These are phyloP conservation scores for Drosophila subquinaria DNA, from an alignment of 2,888 invertebrate genomes.

Conservation along the genomic window DNA sequence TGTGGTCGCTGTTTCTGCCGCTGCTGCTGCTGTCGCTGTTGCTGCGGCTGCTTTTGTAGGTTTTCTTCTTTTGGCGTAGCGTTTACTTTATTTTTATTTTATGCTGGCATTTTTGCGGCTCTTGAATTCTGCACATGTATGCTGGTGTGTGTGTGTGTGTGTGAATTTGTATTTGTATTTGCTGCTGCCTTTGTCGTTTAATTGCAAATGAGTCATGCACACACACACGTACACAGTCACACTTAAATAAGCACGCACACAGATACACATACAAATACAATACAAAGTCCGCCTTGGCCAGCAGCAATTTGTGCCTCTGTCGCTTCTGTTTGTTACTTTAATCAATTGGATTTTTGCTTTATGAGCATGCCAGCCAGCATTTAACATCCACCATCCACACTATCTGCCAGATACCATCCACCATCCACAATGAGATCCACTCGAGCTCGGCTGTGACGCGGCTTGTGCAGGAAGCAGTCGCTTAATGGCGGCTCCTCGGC, in stretches of 20 bases:
- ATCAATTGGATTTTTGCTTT: conserved; percentile 65
- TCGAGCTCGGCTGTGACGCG: conserved; percentile 8
- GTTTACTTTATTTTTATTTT: conserved; percentile 79
- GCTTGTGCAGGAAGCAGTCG: conserved; percentile 63
- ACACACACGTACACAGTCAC: conserved; percentile 25
- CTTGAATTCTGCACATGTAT: conserved; percentile 56
- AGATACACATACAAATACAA: conserved; percentile 12
- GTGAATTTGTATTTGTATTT: conserved; percentile 11
- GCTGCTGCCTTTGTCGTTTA: conserved; percentile 59
- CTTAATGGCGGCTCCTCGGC: conserved; percentile 60
- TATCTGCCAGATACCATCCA: not conserved
- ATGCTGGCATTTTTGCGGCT: conserved; percentile 81
- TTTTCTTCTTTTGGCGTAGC: conserved; percentile 68
- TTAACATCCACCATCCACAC: conserved; percentile 7
- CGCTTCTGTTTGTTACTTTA: conserved; percentile 57
- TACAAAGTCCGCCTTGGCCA: conserved; percentile 54
- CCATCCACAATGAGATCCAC: conserved; percentile 10
- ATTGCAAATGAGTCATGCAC: conserved; percentile 69
- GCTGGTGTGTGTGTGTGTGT: conserved; percentile 2
- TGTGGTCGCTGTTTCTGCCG: conserved; percentile 31
- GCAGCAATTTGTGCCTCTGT: conserved; percentile 29
- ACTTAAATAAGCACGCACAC: conserved; percentile 11
- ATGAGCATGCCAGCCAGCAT: conserved; percentile 17
- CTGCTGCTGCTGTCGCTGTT: conserved; percentile 25
- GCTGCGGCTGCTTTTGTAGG: conserved; percentile 73